A percentile compares a stretch with the other conserved stretches of the same genome.
Evolutionary conservation across 2,797 vertebrate genomes (phyloP).

Genomic region (Falco naumanni): DNA sequence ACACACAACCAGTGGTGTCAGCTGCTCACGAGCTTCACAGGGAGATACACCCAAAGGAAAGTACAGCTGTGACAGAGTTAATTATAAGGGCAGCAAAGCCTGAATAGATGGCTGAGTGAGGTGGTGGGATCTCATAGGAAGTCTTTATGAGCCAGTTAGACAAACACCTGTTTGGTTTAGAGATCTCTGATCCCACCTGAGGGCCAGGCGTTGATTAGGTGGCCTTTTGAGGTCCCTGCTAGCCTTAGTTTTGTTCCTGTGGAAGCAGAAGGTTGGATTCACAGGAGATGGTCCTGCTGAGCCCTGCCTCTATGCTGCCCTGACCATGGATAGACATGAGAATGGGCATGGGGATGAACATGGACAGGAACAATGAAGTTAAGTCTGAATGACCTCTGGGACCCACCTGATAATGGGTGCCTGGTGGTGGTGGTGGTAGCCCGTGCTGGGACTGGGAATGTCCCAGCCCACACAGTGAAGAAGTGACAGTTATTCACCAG

Average conservation of each 20-base stretch:
- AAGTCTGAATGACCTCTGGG: background rate
- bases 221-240: background rate
- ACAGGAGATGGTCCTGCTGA: background rate
- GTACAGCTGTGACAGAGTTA: rapidly evolving
- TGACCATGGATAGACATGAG: rapidly evolving
- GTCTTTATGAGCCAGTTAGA: background rate
- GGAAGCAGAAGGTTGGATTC: background rate
- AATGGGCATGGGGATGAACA: rapidly evolving
- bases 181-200: background rate
- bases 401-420: background rate
- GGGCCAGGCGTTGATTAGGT: background rate
- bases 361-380: background rate
- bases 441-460: rapidly evolving
- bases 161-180: background rate
- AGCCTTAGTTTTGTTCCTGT: background rate
- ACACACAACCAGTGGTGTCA: background rate
- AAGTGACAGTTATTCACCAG: background rate
- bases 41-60: background rate
- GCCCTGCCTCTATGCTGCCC: background rate
- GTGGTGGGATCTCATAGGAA: background rate
- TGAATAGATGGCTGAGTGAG: background rate
- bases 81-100: background rate
- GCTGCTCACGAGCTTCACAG: background rate
- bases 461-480: background rate
- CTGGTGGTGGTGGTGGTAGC: background rate